Evolutionary conservation across 2,888 invertebrate species (phyloP).

Genomic region (Julus scandinavius): DNA sequence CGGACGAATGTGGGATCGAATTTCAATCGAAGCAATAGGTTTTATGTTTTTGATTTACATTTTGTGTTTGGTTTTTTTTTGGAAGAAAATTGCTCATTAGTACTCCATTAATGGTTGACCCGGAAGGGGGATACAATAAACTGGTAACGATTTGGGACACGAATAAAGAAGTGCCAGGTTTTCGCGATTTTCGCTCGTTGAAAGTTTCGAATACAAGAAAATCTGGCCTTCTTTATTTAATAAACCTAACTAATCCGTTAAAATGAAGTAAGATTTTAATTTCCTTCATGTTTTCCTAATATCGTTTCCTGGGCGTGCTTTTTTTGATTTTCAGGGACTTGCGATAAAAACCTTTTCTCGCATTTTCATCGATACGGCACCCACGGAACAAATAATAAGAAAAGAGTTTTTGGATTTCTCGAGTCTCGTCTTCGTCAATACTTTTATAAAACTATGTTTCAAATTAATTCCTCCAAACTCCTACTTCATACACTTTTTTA

Average conservation of each 20-base stretch:
- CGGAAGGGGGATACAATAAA: neutral
- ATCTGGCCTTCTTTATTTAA: neutral
- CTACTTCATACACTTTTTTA: neutral
- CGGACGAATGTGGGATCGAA: neutral
- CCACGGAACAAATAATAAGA: neutral
- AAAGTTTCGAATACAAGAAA: neutral
- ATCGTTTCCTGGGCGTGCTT: neutral
- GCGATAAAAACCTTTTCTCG: neutral
- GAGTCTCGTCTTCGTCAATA: neutral
- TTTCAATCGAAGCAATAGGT: slow-evolving; percentile 6
- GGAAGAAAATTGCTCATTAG: slow-evolving; percentile 14
- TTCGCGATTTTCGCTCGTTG: neutral
- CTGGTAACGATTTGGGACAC: neutral
- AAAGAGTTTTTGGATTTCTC: neutral
- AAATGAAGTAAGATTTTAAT: no score
- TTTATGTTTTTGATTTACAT: neutral
- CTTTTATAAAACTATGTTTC: neutral
- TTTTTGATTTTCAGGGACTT: no score
- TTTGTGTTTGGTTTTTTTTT: neutral
- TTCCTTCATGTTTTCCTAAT: no score
- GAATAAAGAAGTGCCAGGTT: neutral
- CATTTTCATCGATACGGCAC: no score
- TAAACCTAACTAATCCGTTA: neutral
- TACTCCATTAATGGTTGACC: neutral
- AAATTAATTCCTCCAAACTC: neutral